Evolutionary conservation across 2,888 invertebrate species (phyloP).

Genomic region (Byasa hedistus): DNA sequence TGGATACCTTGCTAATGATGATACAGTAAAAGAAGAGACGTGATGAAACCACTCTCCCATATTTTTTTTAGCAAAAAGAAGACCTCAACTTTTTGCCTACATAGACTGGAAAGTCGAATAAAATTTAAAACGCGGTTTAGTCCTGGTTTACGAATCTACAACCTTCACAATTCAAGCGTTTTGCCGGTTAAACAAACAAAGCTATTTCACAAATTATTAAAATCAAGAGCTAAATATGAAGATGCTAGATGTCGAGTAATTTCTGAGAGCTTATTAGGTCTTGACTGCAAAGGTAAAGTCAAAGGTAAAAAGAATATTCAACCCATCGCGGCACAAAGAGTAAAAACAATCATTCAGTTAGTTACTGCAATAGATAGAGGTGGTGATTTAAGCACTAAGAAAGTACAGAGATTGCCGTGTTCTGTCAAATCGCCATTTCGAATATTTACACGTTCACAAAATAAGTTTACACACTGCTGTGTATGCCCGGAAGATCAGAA

Average conservation of each 20-base stretch:
- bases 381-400: conserved; percentile 38
- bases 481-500: conserved; percentile 1
- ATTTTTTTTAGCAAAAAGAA: conserved; percentile 8
- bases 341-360: conserved; percentile 22
- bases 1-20: neutral
- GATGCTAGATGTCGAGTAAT: conserved; percentile 50
- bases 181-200: conserved; percentile 52
- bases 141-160: conserved; percentile 18
- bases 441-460: neutral
- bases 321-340: conserved; percentile 28
- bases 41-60: conserved; percentile 20
- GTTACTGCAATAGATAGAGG: conserved; percentile 45
- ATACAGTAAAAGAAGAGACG: neutral
- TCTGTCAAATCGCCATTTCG: neutral
- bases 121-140: conserved; percentile 17
- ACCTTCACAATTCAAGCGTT: conserved; percentile 4
- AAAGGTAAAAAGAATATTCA: conserved; percentile 32
- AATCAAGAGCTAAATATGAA: conserved; percentile 57
- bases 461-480: conserved; percentile 11
- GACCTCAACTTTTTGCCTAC: conserved; percentile 6
- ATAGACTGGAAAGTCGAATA: conserved; percentile 28
- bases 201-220: conserved; percentile 50
- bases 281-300: conserved; percentile 37
- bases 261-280: conserved; percentile 44
- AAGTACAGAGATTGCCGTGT: conserved; percentile 11